Base-by-base conservation (phyloP, 2,888 invertebrate genomes). In the Pollenia griseotomentosa region DNA sequence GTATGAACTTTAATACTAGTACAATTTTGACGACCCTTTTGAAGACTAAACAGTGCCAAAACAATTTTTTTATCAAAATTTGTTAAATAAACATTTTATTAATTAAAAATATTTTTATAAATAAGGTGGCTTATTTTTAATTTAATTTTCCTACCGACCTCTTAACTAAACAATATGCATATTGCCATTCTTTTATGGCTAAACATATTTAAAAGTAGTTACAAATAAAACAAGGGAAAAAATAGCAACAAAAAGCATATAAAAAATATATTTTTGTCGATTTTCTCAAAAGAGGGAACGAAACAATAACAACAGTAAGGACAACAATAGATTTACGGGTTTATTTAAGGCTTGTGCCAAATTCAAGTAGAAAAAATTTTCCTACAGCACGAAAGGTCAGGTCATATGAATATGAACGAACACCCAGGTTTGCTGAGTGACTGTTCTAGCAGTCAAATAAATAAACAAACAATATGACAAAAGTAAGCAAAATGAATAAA, bases 241-340 rank as follows among this genome's bases (percentile, higher is more conserved):
- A 77, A 73, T 48, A 57, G 33, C 46, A 73, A 73, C 46, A 55
- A 65, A 65, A 40, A n/a, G 33, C 51, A 63, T 46, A 75, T 61
- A 59, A 77, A 59, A 77, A 83, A 83, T 59, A 83, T 59, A 46
- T 46, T 55, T 48, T 63, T 78, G 66, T 82, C 78, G 77, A 85
- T 82, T 82, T 73, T 55, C 53, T 68, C n/a, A 85, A 71, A 66
- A 53, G 44, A 19, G 65, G 71, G 14, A 66, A 48, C 44, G 53
- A 65, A 42, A 66, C n/a, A 59, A 19, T 1, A 33, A 79, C 33
- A 16, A 53, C 19, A 59, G n/a, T 1, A 23, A 79, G 51, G 33
- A 42, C 44, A 51, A 65, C 48, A 66, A 83, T 73, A 51, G 33
- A 66, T 74, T 71, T 61, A 12, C 14, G n/a, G 46, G 53, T 63